Percentiles rank a stretch among this genome's conserved stretches.
phyloP scores from a whole-genome alignment of 2,888 invertebrate species.

The Diarsia dahlii region DNA sequence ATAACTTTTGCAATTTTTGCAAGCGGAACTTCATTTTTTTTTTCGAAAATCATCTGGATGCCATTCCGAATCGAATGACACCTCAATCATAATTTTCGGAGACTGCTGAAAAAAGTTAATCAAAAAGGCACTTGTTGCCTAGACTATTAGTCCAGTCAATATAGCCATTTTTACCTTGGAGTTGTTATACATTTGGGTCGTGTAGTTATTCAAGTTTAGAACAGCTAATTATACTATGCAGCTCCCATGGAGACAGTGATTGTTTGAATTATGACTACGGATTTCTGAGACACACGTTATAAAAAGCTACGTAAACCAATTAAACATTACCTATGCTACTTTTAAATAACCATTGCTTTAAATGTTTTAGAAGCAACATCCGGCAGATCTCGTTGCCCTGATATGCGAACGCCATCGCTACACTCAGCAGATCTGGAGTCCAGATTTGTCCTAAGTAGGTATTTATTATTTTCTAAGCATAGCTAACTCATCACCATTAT shows the following conservation, averaged over 20 bases:
- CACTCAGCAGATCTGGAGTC: background rate
- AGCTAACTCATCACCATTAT: too few relatives aligned
- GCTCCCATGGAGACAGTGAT: background rate
- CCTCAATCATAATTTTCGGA: too few relatives aligned
- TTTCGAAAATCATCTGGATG: too few relatives aligned
- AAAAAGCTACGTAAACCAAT: background rate
- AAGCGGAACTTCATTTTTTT: too few relatives aligned
- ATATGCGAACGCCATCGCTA: background rate
- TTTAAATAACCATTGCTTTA: background rate
- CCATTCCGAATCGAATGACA: too few relatives aligned
- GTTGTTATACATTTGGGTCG: background rate
- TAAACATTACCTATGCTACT: background rate
- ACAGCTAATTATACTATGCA: background rate
- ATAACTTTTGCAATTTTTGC: too few relatives aligned
- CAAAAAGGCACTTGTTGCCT: too few relatives aligned
- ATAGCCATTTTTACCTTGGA: background rate
- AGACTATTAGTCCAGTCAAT: too few relatives aligned
- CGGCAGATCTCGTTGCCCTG: background rate
- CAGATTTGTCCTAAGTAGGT: background rate
- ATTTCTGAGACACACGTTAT: background rate
- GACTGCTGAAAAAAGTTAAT: too few relatives aligned
- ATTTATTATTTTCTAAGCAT: background rate
- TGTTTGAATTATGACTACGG: background rate
- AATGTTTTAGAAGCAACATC: background rate
- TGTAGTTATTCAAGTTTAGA: background rate